Conservation (phyloP, 2,113 vertebrate genomes). For the Muscicapa adusta region DNA sequence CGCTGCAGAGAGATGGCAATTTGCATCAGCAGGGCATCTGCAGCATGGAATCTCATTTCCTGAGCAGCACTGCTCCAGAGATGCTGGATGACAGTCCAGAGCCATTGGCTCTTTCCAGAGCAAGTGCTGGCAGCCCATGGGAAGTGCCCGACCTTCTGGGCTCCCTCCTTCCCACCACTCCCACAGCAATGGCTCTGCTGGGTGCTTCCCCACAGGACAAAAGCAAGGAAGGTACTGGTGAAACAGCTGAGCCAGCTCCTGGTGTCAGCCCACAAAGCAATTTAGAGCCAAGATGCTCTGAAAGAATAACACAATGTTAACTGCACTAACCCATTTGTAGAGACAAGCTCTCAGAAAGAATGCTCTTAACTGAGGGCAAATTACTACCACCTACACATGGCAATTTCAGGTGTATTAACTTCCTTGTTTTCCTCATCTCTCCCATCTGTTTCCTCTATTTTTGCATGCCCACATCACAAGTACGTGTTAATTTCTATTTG, state of each 20-base stretch:
- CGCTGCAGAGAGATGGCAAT: not conserved
- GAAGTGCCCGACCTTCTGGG: not conserved
- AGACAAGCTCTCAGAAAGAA: not conserved
- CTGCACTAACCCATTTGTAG: not conserved
- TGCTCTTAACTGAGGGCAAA: not conserved
- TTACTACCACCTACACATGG: not conserved
- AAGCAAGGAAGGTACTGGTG: not conserved
- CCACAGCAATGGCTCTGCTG: not conserved
- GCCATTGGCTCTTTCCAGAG: not conserved
- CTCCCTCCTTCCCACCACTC: not conserved
- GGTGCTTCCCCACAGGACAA: not conserved
- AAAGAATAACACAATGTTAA: not conserved
- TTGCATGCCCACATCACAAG: not conserved
- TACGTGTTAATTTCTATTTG: fast-evolving
- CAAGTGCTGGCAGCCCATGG: fast-evolving
- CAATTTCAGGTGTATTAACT: not conserved
- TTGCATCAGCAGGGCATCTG: not conserved
- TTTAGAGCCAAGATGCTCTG: not conserved
- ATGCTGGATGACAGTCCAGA: fast-evolving
- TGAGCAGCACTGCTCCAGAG: not conserved
- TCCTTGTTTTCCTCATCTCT: not conserved
- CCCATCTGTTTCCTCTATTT: not conserved
- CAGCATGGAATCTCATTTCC: not conserved
- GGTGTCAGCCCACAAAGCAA: not conserved
- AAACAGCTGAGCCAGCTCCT: not conserved